Base-by-base conservation (phyloP, 2,888 invertebrate genomes). In the Pardosa pseudoannulata region DNA sequence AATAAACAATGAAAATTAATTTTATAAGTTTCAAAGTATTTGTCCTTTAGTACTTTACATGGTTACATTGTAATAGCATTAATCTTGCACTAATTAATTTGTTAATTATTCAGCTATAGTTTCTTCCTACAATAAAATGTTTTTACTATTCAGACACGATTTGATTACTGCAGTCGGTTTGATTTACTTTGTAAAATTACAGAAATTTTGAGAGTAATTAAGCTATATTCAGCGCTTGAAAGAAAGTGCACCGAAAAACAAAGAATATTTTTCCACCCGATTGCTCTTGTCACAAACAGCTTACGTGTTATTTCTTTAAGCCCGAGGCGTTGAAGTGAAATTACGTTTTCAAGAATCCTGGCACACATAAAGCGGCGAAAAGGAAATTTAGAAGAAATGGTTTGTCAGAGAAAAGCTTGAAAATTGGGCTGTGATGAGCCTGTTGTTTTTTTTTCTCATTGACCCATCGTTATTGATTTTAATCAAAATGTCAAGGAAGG, bases 301-400 rank as follows among this genome's bases (percentile, higher is more conserved):
- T 23, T 36, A 67, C 36, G 31, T 67, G 36, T 67, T 67, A 36
- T 67, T 67, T 32, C 36, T n/a, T 31, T 67, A 67, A 67, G 67
- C 67, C 67, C 3, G 16, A 32, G 67, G 67, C 67, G 36, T n/a
- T 19, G 36, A 67, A 67, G 23, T 32, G 36, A 67, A 67, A 67
- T 67, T 67, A 67, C 67, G 19, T 67, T 29, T 36, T 73, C 16
- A 31, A 50, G 46, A 67, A 31, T 13, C 28, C 19, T 7, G 70
- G 3, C n/a, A 19, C 3, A 70, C 1, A 27, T 27, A n/a, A 27
- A 6, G 70, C 9, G 39, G 3, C 7, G 39, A 70, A 28, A 28
- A 41, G 29, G 19, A 41, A 73, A 73, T 56, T 56, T 73, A 56
- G 31, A 28, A 72, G 41, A 73, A 32, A 73, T 50, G 36, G 31